Evolutionary conservation across 2,888 invertebrate genomes (phyloP), one percentile per base, ranked within the genome.

Genomic region (Leptopilina myrica): DNA sequence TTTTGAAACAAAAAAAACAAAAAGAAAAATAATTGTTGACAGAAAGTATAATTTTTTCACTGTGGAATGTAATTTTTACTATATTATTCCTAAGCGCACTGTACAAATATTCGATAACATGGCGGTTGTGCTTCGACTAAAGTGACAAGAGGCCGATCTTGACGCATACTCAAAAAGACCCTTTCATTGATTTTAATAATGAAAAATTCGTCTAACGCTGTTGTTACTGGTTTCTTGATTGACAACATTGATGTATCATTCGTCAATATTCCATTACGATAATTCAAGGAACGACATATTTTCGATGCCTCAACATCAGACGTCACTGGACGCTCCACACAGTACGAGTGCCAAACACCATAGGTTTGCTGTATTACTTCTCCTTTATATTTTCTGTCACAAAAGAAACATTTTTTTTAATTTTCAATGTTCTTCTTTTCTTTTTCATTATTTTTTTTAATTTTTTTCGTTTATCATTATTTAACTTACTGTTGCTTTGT

Each of bases 291-390:
- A 49, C 91, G 89, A 89, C 96, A 96, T 81, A 96, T 93, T 14
- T 92, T 91, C 85, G 94, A 94, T 3, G 94, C 89, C 76, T 94
- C 92, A 0, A 82, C 65, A 6, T 83, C 64, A 8, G 86, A 78
- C 6, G 78, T 59, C 0, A 86, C 12, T 2, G 86, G 84, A 5
- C 76, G 77, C 0, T 93, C 90, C 84, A 94, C 95, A 87, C 96
- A 96, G 87, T 95, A 95, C 0, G 95, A 93, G 84, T 95, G 94
- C 95, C 96, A 96, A 9, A 95, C 92, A 14, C 96, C 96, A 82
- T 94, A 94, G 0, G 94, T 93, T 67, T 94, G 93, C 6, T 93
- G 92, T 76, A 95, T 92, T 0, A 96, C 94, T 92, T 95, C 95
- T 0, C 96, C 96, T 14, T 92, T 93, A n/a, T 94, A 93, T 12